phyloP scores from a whole-genome alignment of 1,140 invertebrate genomes.

The Rhagoletis zephyria region DNA sequence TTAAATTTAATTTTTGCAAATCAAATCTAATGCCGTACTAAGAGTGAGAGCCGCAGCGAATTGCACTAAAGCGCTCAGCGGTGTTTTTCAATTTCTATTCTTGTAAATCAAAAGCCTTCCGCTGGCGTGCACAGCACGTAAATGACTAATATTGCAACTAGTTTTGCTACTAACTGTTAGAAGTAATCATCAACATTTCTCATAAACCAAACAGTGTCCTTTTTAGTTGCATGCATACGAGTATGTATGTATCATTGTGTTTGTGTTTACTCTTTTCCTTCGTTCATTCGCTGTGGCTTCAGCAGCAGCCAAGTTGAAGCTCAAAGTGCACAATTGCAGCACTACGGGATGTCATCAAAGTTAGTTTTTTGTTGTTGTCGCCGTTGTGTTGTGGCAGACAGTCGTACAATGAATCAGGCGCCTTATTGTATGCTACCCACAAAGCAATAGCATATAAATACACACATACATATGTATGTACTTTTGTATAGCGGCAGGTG shows the following conservation, averaged over 20 bases:
- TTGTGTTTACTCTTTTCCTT: neutral
- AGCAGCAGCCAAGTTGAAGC: neutral
- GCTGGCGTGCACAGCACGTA: slow-evolving; percentile 12
- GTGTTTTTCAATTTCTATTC: too few relatives aligned
- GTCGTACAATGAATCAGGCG: slow-evolving; percentile 45
- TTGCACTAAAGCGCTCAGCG: neutral
- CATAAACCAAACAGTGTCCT: slow-evolving; percentile 6
- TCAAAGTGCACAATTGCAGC: slow-evolving; percentile 37
- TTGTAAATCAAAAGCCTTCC: too few relatives aligned
- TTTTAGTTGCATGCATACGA: neutral
- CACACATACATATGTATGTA: too few relatives aligned
- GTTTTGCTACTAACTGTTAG: slow-evolving; percentile 21
- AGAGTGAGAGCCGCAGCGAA: neutral
- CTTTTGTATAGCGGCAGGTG: neutral
- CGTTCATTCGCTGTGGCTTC: neutral
- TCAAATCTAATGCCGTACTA: too few relatives aligned
- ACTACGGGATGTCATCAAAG: slow-evolving; percentile 40
- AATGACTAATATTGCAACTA: slow-evolving; percentile 13
- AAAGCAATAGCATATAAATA: neutral
- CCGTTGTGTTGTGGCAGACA: slow-evolving; percentile 46
- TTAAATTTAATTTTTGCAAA: too few relatives aligned
- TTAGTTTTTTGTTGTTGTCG: neutral
- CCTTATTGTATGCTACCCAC: slow-evolving; percentile 45
- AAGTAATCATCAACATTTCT: slow-evolving; percentile 28
- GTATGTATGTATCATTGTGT: neutral